Percentiles rank a stretch among this genome's conserved stretches.
These are phyloP conservation scores for Dendroctonus valens DNA, from an alignment of 1,140 invertebrate species.

Conservation along the genomic window DNA sequence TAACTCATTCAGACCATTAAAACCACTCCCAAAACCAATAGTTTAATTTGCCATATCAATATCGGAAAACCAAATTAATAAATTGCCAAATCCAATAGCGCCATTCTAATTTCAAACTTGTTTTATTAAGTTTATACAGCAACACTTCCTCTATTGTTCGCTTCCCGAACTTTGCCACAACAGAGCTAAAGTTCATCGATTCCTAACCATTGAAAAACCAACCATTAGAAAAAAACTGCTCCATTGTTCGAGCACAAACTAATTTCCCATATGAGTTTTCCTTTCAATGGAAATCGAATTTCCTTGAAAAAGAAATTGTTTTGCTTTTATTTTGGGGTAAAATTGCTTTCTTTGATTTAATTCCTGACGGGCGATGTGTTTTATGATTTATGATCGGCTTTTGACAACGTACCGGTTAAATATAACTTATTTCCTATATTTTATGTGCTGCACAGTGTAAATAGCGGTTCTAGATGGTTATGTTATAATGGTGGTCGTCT, in stretches of 20 bases:
- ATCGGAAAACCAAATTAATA: too few relatives aligned
- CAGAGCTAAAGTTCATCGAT: conserved; percentile 21
- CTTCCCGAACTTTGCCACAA: neutral
- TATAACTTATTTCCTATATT: neutral
- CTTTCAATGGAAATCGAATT: conserved; percentile 9
- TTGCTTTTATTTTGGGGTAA: conserved; percentile 22
- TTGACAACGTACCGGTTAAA: conserved; percentile 2
- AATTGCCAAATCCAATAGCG: too few relatives aligned
- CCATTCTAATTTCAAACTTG: too few relatives aligned
- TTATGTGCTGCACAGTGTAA: neutral
- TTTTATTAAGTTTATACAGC: too few relatives aligned
- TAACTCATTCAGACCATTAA: too few relatives aligned
- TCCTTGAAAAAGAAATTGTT: conserved; percentile 20
- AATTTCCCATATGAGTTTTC: conserved; percentile 26
- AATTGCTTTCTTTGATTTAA: conserved; percentile 19
- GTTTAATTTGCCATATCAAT: too few relatives aligned
- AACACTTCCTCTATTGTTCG: neutral
- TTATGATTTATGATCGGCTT: conserved; percentile 11
- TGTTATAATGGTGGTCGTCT: too few relatives aligned
- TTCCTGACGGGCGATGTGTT: conserved; percentile 8
- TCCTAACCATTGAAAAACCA: conserved; percentile 18
- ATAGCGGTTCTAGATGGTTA: too few relatives aligned
- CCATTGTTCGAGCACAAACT: conserved; percentile 4
- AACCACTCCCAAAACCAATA: too few relatives aligned
- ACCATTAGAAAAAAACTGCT: conserved; percentile 1